These are phyloP conservation scores for Orycteropus afer DNA, from an alignment of 2,113 vertebrate species.

Conservation along the genomic window DNA sequence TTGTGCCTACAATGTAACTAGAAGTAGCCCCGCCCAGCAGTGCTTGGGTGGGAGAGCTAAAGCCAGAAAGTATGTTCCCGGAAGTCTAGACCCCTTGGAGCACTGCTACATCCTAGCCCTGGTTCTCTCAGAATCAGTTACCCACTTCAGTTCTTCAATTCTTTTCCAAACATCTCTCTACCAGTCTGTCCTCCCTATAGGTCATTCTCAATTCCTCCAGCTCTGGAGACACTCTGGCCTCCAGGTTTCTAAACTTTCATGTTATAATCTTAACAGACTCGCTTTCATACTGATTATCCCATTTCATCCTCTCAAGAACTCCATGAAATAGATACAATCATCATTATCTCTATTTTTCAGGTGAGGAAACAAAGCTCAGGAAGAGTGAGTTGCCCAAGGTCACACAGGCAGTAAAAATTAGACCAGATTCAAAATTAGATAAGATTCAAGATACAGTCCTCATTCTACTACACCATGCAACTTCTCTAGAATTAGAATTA, in stretches of 20 bases:
- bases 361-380: not conserved
- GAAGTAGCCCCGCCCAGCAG: not conserved
- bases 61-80: constrained; percentile 48
- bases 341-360: constrained; percentile 30
- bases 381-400: not conserved
- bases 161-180: not conserved
- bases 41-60: not conserved
- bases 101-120: not conserved
- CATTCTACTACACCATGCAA: not conserved
- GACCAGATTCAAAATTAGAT: not conserved
- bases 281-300: not conserved
- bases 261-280: not conserved
- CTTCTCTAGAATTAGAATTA: constrained; percentile 21
- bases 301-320: not conserved
- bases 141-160: not conserved
- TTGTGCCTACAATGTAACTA: constrained; percentile 47
- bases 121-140: not conserved
- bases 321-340: not conserved
- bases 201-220: not conserved
- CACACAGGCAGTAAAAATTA: not conserved
- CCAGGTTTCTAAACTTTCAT: not conserved
- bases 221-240: not conserved
- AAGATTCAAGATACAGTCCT: not conserved
- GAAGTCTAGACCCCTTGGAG: constrained; percentile 16
- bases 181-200: not conserved